Evolutionary conservation across 1,140 invertebrate genomes (phyloP).

Genomic region (Luehdorfia chinensis): DNA sequence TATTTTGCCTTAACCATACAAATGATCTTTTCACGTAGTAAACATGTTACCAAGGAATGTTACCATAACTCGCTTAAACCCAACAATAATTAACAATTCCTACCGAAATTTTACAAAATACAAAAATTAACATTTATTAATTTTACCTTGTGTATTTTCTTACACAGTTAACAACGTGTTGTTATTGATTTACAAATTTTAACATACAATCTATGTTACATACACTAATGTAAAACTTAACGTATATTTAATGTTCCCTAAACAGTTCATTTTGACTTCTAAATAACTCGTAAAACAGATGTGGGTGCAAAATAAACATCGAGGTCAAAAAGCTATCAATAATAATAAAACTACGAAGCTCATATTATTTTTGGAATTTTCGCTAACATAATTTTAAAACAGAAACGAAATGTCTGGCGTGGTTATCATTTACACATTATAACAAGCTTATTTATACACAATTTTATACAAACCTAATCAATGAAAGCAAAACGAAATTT

Average conservation of each 20-base stretch:
- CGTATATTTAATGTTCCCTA: constrained; percentile 4
- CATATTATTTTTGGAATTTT: not conserved
- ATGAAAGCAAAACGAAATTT: too few species aligned
- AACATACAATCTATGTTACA: constrained; percentile 1
- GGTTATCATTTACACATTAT: too few species aligned
- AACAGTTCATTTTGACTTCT: constrained; percentile 16
- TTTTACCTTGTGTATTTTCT: constrained; percentile 1
- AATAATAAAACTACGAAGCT: not conserved
- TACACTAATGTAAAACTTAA: constrained; percentile 3
- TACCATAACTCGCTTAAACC: constrained; percentile 7
- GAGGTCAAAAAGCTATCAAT: not conserved
- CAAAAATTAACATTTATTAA: constrained; percentile 12
- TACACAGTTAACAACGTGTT: constrained; percentile 12
- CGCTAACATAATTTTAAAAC: too few species aligned
- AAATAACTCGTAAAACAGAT: too few species aligned
- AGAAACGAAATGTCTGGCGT: too few species aligned
- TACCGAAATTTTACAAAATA: constrained; percentile 1
- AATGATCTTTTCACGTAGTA: too few species aligned
- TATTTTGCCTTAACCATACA: constrained; percentile 7
- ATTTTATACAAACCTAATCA: too few species aligned
- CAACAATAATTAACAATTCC: constrained; percentile 3
- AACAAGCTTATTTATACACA: too few species aligned
- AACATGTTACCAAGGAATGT: constrained; percentile 9
- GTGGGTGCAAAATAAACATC: not conserved
- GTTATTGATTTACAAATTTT: constrained; percentile 10